phyloP scores from a whole-genome alignment of 2,113 vertebrate species.

The Engystomops pustulosus region DNA sequence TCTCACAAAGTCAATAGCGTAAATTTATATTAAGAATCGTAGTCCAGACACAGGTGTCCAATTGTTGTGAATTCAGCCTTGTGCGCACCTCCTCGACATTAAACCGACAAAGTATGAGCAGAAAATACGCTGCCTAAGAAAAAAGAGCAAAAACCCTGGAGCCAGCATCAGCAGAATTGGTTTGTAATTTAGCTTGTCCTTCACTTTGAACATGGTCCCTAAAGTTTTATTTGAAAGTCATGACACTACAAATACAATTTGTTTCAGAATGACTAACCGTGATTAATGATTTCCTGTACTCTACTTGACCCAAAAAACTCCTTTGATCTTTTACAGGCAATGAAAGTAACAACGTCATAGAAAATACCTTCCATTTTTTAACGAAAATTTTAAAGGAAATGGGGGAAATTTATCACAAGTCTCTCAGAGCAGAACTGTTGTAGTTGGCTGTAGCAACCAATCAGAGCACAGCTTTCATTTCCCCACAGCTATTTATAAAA shows the following conservation, averaged over 20 bases:
- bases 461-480: too few relatives aligned
- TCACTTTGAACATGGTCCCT: conserved; percentile 64
- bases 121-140: conserved; percentile 60
- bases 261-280: conserved; percentile 61
- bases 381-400: neutral
- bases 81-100: neutral
- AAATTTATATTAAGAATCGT: neutral
- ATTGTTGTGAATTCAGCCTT: neutral
- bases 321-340: conserved; percentile 59
- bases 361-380: neutral
- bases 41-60: neutral
- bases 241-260: conserved; percentile 64
- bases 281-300: conserved; percentile 67
- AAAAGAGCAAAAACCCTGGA: conserved; percentile 44
- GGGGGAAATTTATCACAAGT: too few relatives aligned
- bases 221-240: conserved; percentile 64
- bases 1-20: neutral
- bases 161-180: conserved; percentile 66
- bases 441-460: too few relatives aligned
- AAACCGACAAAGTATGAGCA: neutral
- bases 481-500: too few relatives aligned
- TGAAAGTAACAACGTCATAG: conserved; percentile 30
- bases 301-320: conserved; percentile 62
- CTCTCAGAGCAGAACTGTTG: too few relatives aligned
- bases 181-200: conserved; percentile 67